These are phyloP conservation scores for Scolopax mira DNA, from an alignment of 2,113 vertebrate species.

Conservation along the genomic window DNA sequence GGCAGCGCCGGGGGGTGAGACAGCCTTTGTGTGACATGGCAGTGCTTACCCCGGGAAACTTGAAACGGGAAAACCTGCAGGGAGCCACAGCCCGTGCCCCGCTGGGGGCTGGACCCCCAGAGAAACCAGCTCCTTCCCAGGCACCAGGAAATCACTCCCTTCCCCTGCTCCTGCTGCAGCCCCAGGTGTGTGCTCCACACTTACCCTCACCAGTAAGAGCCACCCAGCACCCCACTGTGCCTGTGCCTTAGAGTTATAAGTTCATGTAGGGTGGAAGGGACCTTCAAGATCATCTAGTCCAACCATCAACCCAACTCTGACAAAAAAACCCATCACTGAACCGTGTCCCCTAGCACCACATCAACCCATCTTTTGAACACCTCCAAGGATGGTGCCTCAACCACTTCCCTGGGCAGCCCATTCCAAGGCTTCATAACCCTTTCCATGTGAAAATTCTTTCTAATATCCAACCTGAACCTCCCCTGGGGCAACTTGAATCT, in stretches of 20 bases:
- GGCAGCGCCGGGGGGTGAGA: not conserved
- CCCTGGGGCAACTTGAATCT: not conserved
- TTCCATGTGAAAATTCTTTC: no score
- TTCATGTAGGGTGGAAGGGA: no score
- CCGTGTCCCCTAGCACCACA: no score
- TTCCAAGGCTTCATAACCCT: no score
- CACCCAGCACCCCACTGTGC: fast-evolving
- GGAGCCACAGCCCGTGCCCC: not conserved
- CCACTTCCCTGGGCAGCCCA: no score
- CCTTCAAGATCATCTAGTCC: no score
- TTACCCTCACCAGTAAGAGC: fast-evolving
- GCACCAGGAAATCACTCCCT: not conserved
- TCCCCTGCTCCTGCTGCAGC: not conserved
- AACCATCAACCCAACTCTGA: no score
- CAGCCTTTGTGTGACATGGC: not conserved
- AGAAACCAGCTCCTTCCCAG: not conserved
- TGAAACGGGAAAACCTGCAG: fast-evolving
- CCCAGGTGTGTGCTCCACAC: fast-evolving
- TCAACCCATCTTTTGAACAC: no score
- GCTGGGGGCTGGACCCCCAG: not conserved
- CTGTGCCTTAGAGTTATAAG: no score
- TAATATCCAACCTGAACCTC: no score
- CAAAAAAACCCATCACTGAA: no score
- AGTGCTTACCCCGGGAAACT: fast-evolving
- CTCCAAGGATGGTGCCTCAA: no score